Conservation (phyloP, 2,797 vertebrate genomes). For the Dermochelys coriacea region DNA sequence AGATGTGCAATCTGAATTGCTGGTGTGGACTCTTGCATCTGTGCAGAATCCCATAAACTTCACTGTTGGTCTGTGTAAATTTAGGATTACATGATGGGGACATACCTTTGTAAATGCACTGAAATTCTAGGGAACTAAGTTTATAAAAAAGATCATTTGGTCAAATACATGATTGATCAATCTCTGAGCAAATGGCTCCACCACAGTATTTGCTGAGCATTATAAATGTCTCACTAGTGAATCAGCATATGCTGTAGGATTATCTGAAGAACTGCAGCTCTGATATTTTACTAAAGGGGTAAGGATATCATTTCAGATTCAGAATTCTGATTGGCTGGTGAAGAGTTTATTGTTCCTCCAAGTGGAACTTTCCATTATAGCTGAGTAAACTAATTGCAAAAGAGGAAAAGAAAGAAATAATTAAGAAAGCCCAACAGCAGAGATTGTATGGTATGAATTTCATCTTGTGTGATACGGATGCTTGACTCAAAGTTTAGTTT, state of each 20-base stretch:
- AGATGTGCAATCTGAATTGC: background rate
- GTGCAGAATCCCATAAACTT: background rate
- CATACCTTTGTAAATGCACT: background rate
- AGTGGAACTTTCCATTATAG: background rate
- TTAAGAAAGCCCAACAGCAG: background rate
- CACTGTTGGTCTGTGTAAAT: background rate
- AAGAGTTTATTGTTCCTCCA: slow-evolving; percentile 26
- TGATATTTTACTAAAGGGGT: background rate
- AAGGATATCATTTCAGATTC: background rate
- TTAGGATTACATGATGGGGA: background rate
- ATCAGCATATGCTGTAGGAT: background rate
- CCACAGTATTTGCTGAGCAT: background rate
- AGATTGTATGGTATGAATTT: background rate
- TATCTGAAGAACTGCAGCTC: background rate
- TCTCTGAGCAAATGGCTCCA: background rate
- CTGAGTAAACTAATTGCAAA: background rate
- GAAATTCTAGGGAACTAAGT: background rate
- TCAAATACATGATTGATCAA: background rate
- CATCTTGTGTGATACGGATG: background rate
- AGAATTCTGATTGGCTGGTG: slow-evolving; percentile 13
- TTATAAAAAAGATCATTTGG: background rate
- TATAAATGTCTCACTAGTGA: background rate
- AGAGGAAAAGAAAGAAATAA: background rate
- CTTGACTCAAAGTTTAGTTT: background rate
- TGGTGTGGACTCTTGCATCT: background rate